phyloP scores from a whole-genome alignment of 2,113 vertebrate species.

The Carlito syrichta region DNA sequence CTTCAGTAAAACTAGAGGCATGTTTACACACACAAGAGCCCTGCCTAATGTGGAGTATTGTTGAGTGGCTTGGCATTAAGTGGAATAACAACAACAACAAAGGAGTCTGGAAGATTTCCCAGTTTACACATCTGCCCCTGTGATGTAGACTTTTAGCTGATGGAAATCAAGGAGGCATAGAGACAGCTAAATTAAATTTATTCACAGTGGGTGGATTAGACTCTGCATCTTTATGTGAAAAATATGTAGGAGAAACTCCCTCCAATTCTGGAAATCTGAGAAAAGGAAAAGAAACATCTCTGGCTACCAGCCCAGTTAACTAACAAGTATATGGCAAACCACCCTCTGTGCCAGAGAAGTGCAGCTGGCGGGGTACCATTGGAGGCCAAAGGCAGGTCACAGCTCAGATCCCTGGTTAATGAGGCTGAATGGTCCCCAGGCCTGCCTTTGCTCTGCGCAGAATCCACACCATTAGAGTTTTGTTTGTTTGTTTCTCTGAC shows the following conservation, averaged over 20 bases:
- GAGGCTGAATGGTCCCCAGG: slow-evolving; percentile 44
- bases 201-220: slow-evolving; percentile 79
- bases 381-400: slow-evolving; percentile 16
- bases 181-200: slow-evolving; percentile 83
- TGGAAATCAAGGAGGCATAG: slow-evolving; percentile 77
- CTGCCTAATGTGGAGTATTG: background rate
- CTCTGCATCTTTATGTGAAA: slow-evolving; percentile 81
- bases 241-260: slow-evolving; percentile 75
- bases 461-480: background rate
- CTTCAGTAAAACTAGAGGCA: background rate
- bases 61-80: background rate
- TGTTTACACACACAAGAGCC: background rate
- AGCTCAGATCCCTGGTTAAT: slow-evolving; percentile 44
- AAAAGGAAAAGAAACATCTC: slow-evolving; percentile 68
- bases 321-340: slow-evolving; percentile 17
- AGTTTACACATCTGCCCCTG: slow-evolving; percentile 74
- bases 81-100: slow-evolving; percentile 18
- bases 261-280: slow-evolving; percentile 66
- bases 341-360: slow-evolving; percentile 39
- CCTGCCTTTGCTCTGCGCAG: background rate
- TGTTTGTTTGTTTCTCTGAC: background rate
- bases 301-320: slow-evolving; percentile 59
- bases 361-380: slow-evolving; percentile 32
- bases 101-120: slow-evolving; percentile 73
- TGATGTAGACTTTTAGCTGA: slow-evolving; percentile 69